These are phyloP conservation scores for Ancistrus triradiatus DNA, from an alignment of 2,113 vertebrate species.

Conservation along the genomic window DNA sequence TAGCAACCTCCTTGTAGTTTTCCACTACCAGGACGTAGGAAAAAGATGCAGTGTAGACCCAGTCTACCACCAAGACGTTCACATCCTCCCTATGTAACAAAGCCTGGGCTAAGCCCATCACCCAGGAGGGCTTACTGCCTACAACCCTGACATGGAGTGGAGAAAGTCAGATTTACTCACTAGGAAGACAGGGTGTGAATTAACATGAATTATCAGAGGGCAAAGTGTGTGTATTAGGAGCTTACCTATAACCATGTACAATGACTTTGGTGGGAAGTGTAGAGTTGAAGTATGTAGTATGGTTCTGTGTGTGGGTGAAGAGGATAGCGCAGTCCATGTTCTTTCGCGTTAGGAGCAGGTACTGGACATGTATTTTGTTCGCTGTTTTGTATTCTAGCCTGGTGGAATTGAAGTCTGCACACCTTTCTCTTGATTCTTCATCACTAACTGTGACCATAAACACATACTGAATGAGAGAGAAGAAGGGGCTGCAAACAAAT, in stretches of 20 bases:
- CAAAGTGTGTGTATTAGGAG: not conserved
- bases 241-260: constrained; percentile 93
- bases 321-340: constrained; percentile 70
- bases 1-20: constrained; percentile 77
- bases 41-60: constrained; percentile 80
- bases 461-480: too few species aligned
- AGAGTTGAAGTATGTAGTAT: constrained; percentile 71
- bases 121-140: constrained; percentile 88
- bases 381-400: constrained; percentile 55
- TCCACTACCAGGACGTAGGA: constrained; percentile 81
- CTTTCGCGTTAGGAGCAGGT: constrained; percentile 76
- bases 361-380: constrained; percentile 70
- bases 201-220: not conserved
- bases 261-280: constrained; percentile 81
- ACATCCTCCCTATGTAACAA: constrained; percentile 66
- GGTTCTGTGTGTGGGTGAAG: constrained; percentile 59
- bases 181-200: not conserved
- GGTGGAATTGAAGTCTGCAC: constrained; percentile 62
- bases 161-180: too few species aligned
- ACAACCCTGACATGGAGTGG: constrained; percentile 62
- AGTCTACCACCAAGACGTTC: constrained; percentile 89
- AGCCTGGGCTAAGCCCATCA: constrained; percentile 66
- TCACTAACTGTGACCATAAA: constrained; percentile 38
- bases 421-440: constrained; percentile 28
- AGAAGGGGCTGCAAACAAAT: too few species aligned